Percentiles rank a stretch among this genome's conserved stretches.
Evolutionary conservation across 2,797 vertebrate species (phyloP).

Genomic region (Chelon auratus): DNA sequence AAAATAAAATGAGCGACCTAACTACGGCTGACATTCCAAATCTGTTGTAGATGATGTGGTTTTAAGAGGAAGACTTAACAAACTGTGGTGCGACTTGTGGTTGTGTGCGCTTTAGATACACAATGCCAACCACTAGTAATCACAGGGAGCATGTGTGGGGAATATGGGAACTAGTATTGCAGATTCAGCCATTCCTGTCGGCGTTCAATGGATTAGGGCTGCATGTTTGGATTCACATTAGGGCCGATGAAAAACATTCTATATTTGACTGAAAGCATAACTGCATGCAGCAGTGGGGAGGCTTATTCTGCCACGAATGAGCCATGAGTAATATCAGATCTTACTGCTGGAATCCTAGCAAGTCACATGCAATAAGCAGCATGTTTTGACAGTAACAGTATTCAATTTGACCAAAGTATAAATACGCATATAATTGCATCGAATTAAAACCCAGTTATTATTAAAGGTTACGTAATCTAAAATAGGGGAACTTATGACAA

Average conservation of each 20-base stretch:
- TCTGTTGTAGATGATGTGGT: constrained; percentile 57
- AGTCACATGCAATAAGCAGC: too few species aligned
- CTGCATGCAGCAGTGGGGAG: not conserved
- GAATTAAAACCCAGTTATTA: not conserved
- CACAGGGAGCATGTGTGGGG: constrained; percentile 29
- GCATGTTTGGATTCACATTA: constrained; percentile 22
- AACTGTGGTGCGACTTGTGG: constrained; percentile 42
- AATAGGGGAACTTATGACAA: not conserved
- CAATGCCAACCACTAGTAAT: constrained; percentile 40
- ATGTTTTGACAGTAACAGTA: not conserved
- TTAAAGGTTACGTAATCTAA: not conserved
- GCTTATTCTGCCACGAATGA: constrained; percentile 3
- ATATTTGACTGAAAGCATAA: constrained; percentile 16
- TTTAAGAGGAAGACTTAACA: constrained; percentile 48
- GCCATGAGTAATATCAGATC: not conserved
- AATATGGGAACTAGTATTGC: constrained; percentile 39
- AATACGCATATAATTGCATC: not conserved
- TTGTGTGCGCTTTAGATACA: constrained; percentile 37
- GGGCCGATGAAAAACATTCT: constrained; percentile 8
- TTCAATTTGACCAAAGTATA: not conserved
- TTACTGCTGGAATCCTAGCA: not conserved
- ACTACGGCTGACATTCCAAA: constrained; percentile 38
- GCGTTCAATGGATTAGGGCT: constrained; percentile 31
- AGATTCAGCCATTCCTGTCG: constrained; percentile 52
- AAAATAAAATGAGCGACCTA: constrained; percentile 23